Conservation (phyloP, 2,888 invertebrate genomes). For the Thelaira solivaga region DNA sequence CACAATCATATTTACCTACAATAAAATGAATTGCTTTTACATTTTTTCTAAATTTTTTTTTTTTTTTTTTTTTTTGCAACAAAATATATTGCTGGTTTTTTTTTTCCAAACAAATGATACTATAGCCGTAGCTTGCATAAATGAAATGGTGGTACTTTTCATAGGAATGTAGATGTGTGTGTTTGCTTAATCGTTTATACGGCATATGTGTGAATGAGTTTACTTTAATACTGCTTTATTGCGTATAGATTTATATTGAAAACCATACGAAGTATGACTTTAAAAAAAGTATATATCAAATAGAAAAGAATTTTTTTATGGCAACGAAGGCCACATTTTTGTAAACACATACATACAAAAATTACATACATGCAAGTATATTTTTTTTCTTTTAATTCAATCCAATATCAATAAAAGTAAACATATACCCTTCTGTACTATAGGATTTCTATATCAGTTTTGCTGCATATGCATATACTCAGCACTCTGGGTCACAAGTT, state of each 20-base stretch:
- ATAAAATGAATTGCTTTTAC: slow-evolving; percentile 21
- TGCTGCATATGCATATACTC: neutral
- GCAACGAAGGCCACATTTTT: slow-evolving; percentile 4
- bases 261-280: slow-evolving; percentile 45
- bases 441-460: neutral
- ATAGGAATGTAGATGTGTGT: too few relatives aligned
- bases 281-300: neutral
- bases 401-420: neutral
- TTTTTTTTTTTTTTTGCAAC: neutral
- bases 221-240: slow-evolving; percentile 27
- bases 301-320: slow-evolving; percentile 8
- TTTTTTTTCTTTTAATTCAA: neutral
- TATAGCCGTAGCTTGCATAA: neutral
- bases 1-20: neutral
- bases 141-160: neutral
- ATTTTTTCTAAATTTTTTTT: slow-evolving; percentile 17
- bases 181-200: neutral
- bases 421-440: neutral
- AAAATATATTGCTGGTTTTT: slow-evolving; percentile 16
- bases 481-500: neutral
- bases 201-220: slow-evolving; percentile 1
- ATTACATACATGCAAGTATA: too few relatives aligned
- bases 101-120: neutral
- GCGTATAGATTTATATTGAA: slow-evolving; percentile 45
- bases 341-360: too few relatives aligned